A percentile compares a stretch with the other conserved stretches of the same genome.
Conservation (phyloP, 2,797 vertebrate genomes). For the Atherinosoma microstoma region DNA sequence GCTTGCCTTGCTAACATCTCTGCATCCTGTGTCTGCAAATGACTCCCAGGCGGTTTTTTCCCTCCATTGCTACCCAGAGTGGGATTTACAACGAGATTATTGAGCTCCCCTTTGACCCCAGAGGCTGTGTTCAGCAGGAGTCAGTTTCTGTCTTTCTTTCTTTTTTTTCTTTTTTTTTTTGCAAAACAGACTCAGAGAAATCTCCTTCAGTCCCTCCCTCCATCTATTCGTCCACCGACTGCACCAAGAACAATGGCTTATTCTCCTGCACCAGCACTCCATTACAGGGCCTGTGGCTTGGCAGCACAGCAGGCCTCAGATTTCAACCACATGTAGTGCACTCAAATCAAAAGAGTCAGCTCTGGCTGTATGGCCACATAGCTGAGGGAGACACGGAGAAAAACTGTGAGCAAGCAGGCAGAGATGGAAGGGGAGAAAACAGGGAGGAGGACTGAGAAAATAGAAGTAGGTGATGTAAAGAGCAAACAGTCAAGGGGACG, state of each 20-base stretch:
- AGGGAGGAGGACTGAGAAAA: slow-evolving; percentile 43
- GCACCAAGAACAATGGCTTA: slow-evolving; percentile 88
- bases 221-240: slow-evolving; percentile 66
- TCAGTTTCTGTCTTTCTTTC: slow-evolving; percentile 14
- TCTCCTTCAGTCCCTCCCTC: slow-evolving; percentile 55
- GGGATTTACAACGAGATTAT: slow-evolving; percentile 79
- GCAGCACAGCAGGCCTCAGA: slow-evolving; percentile 87
- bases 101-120: slow-evolving; percentile 76
- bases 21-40: slow-evolving; percentile 62
- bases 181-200: slow-evolving; percentile 22
- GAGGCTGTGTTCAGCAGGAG: slow-evolving; percentile 64
- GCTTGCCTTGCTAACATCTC: slow-evolving; percentile 56
- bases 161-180: background rate
- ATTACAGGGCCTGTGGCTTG: slow-evolving; percentile 91
- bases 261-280: slow-evolving; percentile 87
- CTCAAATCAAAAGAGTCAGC: slow-evolving; percentile 90
- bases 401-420: slow-evolving; percentile 65
- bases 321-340: slow-evolving; percentile 97
- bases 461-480: slow-evolving; percentile 65
- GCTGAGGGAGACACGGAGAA: slow-evolving; percentile 83
- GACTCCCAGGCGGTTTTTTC: slow-evolving; percentile 64
- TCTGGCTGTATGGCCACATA: slow-evolving; percentile 87
- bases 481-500: slow-evolving; percentile 50
- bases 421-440: slow-evolving; percentile 22
- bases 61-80: slow-evolving; percentile 52